These are phyloP conservation scores for Sylvicapra grimmia DNA, from an alignment of 2,113 vertebrate species.

Conservation along the genomic window DNA sequence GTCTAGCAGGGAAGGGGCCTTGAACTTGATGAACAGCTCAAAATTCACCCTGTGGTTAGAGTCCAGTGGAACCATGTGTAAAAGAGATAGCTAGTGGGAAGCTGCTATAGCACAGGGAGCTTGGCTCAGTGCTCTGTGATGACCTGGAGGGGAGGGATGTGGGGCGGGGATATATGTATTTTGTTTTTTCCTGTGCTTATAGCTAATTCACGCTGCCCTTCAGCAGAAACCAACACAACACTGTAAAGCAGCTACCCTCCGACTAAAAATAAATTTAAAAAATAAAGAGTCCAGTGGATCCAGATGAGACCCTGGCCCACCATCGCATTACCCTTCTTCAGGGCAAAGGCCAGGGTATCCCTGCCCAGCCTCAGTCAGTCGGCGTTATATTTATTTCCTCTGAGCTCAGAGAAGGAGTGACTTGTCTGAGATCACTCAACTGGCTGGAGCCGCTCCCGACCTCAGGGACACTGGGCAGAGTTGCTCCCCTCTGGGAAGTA, in stretches of 20 bases:
- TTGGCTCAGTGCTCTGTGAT: neutral
- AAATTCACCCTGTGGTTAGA: neutral
- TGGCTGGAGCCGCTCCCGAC: neutral
- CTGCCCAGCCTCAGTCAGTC: neutral
- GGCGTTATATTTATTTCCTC: neutral
- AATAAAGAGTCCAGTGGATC: neutral
- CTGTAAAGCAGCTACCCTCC: neutral
- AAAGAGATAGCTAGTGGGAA: neutral
- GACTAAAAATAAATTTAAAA: neutral
- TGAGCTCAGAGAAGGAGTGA: neutral
- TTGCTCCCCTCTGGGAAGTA: neutral
- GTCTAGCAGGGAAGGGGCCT: neutral
- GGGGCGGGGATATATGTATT: neutral
- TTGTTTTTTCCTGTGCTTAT: neutral
- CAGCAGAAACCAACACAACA: neutral
- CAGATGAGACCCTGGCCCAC: neutral
- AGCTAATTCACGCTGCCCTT: neutral
- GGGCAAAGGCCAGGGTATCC: neutral
- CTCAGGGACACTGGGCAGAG: neutral
- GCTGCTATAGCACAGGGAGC: neutral
- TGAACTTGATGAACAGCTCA: neutral
- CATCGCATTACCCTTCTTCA: accelerated
- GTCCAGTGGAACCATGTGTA: neutral
- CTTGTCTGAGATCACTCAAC: neutral
- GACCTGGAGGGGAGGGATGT: neutral